phyloP scores from a whole-genome alignment of 2,888 invertebrate species.

The Cephus spinipes region DNA sequence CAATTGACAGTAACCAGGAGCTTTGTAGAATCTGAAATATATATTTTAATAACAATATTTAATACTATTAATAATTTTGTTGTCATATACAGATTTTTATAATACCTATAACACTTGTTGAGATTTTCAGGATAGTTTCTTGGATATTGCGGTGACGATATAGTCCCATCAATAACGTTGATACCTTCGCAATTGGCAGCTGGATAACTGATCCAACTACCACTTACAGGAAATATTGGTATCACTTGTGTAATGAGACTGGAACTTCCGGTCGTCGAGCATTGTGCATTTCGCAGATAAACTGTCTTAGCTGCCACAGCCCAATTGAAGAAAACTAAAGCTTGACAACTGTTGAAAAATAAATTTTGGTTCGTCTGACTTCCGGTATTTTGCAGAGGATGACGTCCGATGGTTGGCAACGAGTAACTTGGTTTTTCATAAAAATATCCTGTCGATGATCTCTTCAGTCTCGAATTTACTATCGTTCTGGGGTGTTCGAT shows the following conservation, averaged over 20 bases:
- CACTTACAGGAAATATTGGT: conserved; percentile 21
- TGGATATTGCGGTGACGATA: conserved; percentile 67
- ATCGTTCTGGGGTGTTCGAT: neutral
- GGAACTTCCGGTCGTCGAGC: conserved; percentile 24
- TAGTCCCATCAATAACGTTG: conserved; percentile 56
- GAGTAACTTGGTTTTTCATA: conserved; percentile 39
- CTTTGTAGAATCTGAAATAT: conserved; percentile 61
- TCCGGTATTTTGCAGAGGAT: conserved; percentile 6
- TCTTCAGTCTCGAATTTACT: neutral
- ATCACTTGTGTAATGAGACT: conserved; percentile 9
- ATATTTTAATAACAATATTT: neutral
- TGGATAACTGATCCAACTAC: conserved; percentile 17
- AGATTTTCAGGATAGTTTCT: conserved; percentile 64
- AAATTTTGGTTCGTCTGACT: conserved; percentile 14
- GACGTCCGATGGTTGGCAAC: conserved; percentile 18
- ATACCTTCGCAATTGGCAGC: conserved; percentile 55
- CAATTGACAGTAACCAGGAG: conserved; percentile 63
- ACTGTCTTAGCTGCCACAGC: conserved; percentile 47
- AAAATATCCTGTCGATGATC: conserved; percentile 35
- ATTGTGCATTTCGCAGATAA: conserved; percentile 40
- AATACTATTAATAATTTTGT: too few species aligned
- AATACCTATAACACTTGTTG: conserved; percentile 67
- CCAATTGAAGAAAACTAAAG: conserved; percentile 50
- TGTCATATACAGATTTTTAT: too few species aligned
- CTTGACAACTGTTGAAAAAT: conserved; percentile 38